Evolutionary conservation across 2,113 vertebrate species (phyloP).

Genomic region (Colius striatus): DNA sequence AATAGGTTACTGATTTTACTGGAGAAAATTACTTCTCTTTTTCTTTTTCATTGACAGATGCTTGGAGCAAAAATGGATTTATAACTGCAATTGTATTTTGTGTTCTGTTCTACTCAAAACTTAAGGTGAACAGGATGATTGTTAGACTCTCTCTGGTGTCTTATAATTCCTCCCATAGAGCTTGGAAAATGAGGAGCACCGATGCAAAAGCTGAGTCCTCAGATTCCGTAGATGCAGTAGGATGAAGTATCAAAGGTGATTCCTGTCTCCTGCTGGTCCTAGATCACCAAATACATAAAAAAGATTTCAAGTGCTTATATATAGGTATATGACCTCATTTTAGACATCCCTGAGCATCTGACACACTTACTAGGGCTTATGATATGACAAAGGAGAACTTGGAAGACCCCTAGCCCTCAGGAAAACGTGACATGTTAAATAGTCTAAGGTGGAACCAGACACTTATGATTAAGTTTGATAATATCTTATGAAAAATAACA

Average conservation of each 20-base stretch:
- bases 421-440: not conserved
- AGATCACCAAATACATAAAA: not conserved
- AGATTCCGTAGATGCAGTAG: not conserved
- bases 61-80: not conserved
- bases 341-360: not conserved
- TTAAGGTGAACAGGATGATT: not conserved
- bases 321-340: not conserved
- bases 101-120: not conserved
- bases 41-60: not conserved
- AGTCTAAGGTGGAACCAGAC: not conserved
- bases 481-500: not conserved
- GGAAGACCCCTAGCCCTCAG: not conserved
- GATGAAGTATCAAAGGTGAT: not conserved
- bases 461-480: not conserved
- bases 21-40: constrained; percentile 30
- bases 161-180: not conserved
- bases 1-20: constrained; percentile 27
- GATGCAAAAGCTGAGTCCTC: not conserved
- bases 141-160: not conserved
- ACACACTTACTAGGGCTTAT: not conserved
- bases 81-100: not conserved
- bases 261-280: not conserved
- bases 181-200: not conserved
- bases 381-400: not conserved
- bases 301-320: not conserved